Evolutionary conservation across 2,113 vertebrate species (phyloP).

Genomic region (Gopherus evgoodei): DNA sequence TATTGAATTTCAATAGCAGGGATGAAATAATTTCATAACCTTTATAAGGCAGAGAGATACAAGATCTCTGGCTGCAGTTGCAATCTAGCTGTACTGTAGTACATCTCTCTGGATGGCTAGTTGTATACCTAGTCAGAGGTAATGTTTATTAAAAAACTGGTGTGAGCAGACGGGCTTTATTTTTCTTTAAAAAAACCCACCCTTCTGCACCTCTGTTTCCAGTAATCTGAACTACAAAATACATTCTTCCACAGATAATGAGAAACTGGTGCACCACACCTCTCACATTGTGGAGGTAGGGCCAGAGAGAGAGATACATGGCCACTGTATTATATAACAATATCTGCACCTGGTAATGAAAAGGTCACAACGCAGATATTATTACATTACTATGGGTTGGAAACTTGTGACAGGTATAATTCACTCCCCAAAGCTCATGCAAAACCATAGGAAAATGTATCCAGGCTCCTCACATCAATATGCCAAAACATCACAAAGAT

Average conservation of each 20-base stretch:
- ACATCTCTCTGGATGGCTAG: not conserved
- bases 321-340: not conserved
- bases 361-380: not conserved
- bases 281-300: fast-evolving
- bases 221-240: fast-evolving
- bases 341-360: not conserved
- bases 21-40: not conserved
- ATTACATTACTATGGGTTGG: not conserved
- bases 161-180: not conserved
- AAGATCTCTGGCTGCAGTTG: not conserved
- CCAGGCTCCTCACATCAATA: not conserved
- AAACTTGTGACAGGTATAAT: fast-evolving
- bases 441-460: not conserved
- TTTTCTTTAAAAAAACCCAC: not conserved
- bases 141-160: not conserved
- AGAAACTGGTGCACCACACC: not conserved
- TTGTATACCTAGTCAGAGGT: not conserved
- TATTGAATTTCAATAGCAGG: not conserved
- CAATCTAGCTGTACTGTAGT: not conserved
- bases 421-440: not conserved
- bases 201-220: not conserved
- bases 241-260: not conserved
- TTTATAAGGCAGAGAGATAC: not conserved
- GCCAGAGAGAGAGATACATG: fast-evolving
- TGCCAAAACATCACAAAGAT: not conserved